Evolutionary conservation across 2,888 invertebrate species (phyloP).

Genomic region (Thelaira solivaga): DNA sequence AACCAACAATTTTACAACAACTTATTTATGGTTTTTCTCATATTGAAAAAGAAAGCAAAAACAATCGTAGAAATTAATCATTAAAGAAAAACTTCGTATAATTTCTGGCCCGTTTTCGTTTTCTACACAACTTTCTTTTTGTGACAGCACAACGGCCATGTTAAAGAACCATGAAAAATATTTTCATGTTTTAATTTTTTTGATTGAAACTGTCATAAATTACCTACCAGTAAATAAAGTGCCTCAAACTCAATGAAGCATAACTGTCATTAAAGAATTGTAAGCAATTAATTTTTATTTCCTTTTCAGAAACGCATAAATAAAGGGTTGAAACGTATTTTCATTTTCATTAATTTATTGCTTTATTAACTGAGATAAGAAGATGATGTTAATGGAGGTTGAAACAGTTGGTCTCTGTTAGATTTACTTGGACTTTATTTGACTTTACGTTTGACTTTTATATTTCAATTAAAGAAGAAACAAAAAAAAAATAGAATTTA

Average conservation of each 20-base stretch:
- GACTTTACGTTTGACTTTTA: neutral
- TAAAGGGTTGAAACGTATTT: constrained; percentile 50
- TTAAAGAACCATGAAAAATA: neutral
- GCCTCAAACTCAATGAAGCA: constrained; percentile 48
- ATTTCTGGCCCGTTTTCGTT: no score
- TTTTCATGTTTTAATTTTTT: constrained; percentile 16
- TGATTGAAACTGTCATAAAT: constrained; percentile 41
- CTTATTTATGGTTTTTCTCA: no score
- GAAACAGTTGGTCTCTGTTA: neutral
- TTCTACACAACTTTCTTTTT: no score
- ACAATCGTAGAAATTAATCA: no score
- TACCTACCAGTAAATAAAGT: constrained; percentile 32
- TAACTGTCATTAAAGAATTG: constrained; percentile 51
- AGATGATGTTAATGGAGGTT: constrained; percentile 37
- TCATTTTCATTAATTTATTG: constrained; percentile 37
- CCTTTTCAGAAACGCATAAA: neutral
- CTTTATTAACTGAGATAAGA: constrained; percentile 40
- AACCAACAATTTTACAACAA: no score
- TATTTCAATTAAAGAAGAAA: neutral
- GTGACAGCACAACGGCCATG: no score
- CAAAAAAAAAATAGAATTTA: no score
- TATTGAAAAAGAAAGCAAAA: no score
- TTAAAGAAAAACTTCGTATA: no score
- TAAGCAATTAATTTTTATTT: constrained; percentile 50
- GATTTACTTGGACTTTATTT: neutral